A percentile compares a stretch with the other conserved stretches of the same genome.
Evolutionary conservation across 2,113 vertebrate genomes (phyloP).

Genomic region (Rhodinocichla rosea): DNA sequence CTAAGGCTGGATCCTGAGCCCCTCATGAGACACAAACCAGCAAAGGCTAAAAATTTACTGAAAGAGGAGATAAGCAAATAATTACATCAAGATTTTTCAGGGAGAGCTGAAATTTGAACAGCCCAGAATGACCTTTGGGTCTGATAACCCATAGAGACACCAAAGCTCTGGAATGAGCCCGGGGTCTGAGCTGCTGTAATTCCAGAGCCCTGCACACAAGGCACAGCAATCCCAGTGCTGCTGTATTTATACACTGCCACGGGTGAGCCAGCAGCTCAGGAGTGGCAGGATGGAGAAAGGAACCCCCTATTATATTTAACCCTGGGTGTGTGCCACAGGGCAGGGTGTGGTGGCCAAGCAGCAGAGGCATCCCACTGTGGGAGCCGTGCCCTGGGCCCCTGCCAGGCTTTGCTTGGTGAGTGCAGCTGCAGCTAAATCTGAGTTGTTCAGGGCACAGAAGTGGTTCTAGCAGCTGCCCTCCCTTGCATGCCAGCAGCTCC

Average conservation of each 20-base stretch:
- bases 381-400: background rate
- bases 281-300: background rate
- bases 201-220: background rate
- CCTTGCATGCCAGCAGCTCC: background rate
- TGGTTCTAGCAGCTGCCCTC: background rate
- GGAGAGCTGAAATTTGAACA: background rate
- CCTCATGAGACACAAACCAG: background rate
- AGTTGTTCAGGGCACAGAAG: background rate
- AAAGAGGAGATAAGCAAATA: background rate
- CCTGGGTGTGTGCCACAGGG: constrained; percentile 7
- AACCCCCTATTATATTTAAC: constrained; percentile 7
- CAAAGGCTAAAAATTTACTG: background rate
- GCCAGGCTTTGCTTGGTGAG: background rate
- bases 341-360: constrained; percentile 34
- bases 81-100: background rate
- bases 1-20: background rate
- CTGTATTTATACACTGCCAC: background rate
- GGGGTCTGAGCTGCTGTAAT: background rate
- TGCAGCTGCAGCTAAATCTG: constrained; percentile 21
- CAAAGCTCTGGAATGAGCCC: background rate
- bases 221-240: background rate
- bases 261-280: background rate
- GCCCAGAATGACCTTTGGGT: background rate
- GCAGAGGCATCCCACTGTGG: background rate
- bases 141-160: background rate